phyloP scores from a whole-genome alignment of 2,888 invertebrate species.

The Hololepta plana region DNA sequence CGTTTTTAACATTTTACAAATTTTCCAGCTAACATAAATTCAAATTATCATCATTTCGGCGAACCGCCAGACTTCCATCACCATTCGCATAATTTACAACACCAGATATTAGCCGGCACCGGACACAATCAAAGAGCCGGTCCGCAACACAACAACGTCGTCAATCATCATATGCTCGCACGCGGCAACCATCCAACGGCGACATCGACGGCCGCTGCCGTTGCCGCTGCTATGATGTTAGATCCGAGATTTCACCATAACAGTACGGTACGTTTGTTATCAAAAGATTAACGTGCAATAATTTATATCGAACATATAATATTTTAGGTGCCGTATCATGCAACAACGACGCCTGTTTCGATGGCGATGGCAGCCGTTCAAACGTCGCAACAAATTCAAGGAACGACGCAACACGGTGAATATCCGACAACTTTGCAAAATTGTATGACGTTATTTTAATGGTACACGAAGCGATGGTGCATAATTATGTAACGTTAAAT shows the following conservation, averaged over 20 bases:
- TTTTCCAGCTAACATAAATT: constrained; percentile 18
- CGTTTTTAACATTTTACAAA: constrained; percentile 1
- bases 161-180: constrained; percentile 24
- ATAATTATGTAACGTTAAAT: not conserved
- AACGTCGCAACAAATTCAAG: constrained; percentile 26
- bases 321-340: constrained; percentile 26
- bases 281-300: constrained; percentile 1
- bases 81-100: constrained; percentile 25
- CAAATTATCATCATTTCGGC: constrained; percentile 25
- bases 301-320: constrained; percentile 1
- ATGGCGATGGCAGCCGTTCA: constrained; percentile 28
- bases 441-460: constrained; percentile 28
- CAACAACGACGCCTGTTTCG: constrained; percentile 25
- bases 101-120: constrained; percentile 22
- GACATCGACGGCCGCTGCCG: constrained; percentile 27
- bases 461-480: constrained; percentile 1
- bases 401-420: constrained; percentile 22
- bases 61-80: constrained; percentile 26
- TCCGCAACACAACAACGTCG: constrained; percentile 22
- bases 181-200: constrained; percentile 23
- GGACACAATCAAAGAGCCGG: constrained; percentile 19
- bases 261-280: constrained; percentile 20
- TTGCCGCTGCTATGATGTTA: constrained; percentile 31
- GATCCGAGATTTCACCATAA: constrained; percentile 30
- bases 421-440: constrained; percentile 27